Percentiles rank a stretch among this genome's conserved stretches.
Conservation (phyloP, 2,113 vertebrate species). For the Leuciscus idus region DNA sequence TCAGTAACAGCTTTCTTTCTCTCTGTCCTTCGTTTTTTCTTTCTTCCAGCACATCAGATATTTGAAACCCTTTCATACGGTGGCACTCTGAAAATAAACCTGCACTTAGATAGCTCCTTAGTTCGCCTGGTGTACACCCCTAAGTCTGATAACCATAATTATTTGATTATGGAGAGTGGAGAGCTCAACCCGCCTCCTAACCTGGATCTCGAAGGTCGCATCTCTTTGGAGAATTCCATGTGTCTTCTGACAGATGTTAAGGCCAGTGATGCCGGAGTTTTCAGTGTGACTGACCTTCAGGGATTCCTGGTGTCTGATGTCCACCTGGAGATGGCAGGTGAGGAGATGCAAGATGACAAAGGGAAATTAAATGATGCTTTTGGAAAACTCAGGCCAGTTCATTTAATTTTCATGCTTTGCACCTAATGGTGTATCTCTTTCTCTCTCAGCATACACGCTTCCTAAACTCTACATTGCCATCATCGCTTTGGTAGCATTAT, state of each 20-base stretch:
- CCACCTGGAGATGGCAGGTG: constrained; percentile 68
- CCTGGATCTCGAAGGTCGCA: constrained; percentile 64
- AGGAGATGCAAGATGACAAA: constrained; percentile 1
- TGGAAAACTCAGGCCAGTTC: background rate
- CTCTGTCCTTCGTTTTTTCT: background rate
- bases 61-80: constrained; percentile 59
- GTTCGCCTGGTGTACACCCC: constrained; percentile 68
- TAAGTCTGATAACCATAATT: constrained; percentile 10
- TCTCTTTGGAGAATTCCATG: constrained; percentile 67
- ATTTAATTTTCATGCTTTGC: background rate
- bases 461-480: constrained; percentile 75
- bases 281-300: constrained; percentile 68
- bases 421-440: background rate
- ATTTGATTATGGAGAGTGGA: constrained; percentile 71
- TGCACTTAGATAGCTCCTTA: constrained; percentile 72
- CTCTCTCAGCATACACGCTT: constrained; percentile 70
- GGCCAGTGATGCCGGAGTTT: constrained; percentile 67
- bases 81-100: constrained; percentile 72
- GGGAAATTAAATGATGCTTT: background rate
- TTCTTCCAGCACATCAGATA: constrained; percentile 64
- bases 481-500: constrained; percentile 74
- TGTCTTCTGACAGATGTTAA: constrained; percentile 68
- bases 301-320: constrained; percentile 68
- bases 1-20: background rate
- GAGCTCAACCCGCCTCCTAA: constrained; percentile 63